Conservation (phyloP, 2,888 invertebrate genomes). For the Latrodectus hesperus region DNA sequence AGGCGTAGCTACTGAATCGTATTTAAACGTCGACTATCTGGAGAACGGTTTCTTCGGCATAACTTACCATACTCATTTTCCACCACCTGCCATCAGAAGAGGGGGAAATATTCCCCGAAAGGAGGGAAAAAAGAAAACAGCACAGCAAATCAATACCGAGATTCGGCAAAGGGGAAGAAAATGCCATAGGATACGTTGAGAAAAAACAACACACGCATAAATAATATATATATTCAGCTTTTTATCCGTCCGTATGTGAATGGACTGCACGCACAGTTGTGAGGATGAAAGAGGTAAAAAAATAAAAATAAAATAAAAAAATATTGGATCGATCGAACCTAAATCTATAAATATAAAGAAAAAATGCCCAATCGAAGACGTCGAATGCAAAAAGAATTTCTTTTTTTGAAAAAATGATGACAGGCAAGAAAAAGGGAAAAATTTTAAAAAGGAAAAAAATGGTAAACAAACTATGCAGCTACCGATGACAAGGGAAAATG, state of each 20-base stretch:
- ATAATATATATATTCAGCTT: background rate
- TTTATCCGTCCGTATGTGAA: background rate
- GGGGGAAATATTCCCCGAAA: background rate
- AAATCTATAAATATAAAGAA: background rate
- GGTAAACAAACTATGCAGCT: too few species aligned
- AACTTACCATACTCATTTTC: conserved; percentile 10
- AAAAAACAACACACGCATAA: too few species aligned
- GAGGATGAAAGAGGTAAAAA: background rate
- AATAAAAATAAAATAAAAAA: background rate
- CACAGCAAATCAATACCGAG: background rate
- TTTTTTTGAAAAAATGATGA: conserved; percentile 14
- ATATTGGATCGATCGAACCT: background rate
- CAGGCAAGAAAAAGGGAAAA: background rate
- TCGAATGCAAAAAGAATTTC: background rate
- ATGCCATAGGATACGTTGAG: too few species aligned
- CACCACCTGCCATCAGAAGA: background rate
- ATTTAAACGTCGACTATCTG: background rate
- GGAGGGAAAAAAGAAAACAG: background rate
- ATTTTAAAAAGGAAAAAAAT: background rate
- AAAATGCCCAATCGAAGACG: background rate
- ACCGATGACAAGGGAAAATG: conserved; percentile 6
- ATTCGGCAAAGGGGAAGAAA: too few species aligned
- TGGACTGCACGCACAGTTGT: background rate
- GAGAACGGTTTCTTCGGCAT: conserved; percentile 18
- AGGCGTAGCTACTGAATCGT: background rate